Conservation (phyloP, 2,888 invertebrate species). For the Drosophila incognita region DNA sequence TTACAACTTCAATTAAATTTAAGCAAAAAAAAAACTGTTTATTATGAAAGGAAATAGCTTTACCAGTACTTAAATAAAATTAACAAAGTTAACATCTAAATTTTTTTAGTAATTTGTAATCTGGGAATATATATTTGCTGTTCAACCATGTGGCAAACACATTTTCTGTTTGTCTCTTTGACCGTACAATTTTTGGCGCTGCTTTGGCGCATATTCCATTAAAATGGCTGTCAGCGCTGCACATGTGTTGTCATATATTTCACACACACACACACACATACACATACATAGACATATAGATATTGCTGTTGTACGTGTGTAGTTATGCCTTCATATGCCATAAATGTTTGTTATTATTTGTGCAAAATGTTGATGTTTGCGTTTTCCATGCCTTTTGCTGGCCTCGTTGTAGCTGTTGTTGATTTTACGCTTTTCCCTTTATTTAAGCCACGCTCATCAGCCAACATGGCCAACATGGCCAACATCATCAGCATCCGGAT, state of each 20-base stretch:
- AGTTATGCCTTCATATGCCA: constrained; percentile 63
- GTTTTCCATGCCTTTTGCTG: constrained; percentile 65
- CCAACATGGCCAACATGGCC: constrained; percentile 23
- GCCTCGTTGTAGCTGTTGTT: constrained; percentile 46
- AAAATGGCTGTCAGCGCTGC: constrained; percentile 75
- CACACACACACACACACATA: constrained; percentile 21
- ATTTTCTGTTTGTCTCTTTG: constrained; percentile 48
- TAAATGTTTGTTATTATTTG: constrained; percentile 76
- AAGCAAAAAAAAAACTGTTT: neutral
- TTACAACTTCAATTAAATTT: neutral
- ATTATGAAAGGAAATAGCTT: neutral
- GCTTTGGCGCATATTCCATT: constrained; percentile 73
- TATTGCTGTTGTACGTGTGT: constrained; percentile 42
- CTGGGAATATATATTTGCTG: constrained; percentile 30
- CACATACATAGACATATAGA: constrained; percentile 5
- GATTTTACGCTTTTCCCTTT: constrained; percentile 58
- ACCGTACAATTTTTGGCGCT: constrained; percentile 52
- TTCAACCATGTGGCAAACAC: constrained; percentile 41
- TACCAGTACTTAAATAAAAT: neutral
- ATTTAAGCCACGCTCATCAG: constrained; percentile 57
- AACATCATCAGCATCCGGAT: constrained; percentile 51
- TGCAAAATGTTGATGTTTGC: constrained; percentile 81
- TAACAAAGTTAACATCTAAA: neutral
- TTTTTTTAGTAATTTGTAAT: constrained; percentile 3
- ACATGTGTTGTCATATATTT: constrained; percentile 74